Evolutionary conservation across 2,113 vertebrate species (phyloP).

Genomic region (Oreamnos americanus): DNA sequence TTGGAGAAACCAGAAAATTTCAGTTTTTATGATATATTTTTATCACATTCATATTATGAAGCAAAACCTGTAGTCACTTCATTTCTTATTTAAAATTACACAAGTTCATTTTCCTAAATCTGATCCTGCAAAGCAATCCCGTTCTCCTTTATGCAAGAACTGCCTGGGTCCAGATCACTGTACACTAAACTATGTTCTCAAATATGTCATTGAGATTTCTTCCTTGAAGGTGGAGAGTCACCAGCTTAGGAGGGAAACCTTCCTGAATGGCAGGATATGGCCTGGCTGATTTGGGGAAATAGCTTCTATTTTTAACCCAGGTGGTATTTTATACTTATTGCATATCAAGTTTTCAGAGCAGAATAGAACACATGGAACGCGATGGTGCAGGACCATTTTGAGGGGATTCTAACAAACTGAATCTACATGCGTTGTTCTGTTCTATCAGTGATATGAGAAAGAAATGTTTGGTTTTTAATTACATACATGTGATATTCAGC

Average conservation of each 20-base stretch:
- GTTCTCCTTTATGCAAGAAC: neutral
- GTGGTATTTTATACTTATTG: neutral
- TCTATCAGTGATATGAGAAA: neutral
- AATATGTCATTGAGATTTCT: rapidly evolving
- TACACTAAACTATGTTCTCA: neutral
- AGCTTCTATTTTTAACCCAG: neutral
- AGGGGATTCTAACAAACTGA: neutral
- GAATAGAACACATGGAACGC: neutral
- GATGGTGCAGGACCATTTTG: rapidly evolving
- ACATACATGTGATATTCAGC: neutral
- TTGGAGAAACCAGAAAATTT: neutral
- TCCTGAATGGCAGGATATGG: no score
- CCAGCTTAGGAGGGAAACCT: neutral
- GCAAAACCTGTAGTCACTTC: neutral
- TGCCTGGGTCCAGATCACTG: neutral
- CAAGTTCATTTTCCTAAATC: neutral
- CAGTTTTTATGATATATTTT: neutral
- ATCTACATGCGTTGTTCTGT: neutral
- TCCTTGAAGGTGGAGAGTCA: neutral
- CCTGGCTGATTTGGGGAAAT: neutral
- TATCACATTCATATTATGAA: neutral
- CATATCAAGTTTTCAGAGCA: neutral
- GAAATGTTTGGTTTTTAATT: neutral
- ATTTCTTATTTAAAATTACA: neutral
- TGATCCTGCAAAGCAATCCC: neutral